A percentile compares a stretch with the other conserved stretches of the same genome.
Evolutionary conservation across 2,888 invertebrate species (phyloP).

Genomic region (Philopedon plagiatum): DNA sequence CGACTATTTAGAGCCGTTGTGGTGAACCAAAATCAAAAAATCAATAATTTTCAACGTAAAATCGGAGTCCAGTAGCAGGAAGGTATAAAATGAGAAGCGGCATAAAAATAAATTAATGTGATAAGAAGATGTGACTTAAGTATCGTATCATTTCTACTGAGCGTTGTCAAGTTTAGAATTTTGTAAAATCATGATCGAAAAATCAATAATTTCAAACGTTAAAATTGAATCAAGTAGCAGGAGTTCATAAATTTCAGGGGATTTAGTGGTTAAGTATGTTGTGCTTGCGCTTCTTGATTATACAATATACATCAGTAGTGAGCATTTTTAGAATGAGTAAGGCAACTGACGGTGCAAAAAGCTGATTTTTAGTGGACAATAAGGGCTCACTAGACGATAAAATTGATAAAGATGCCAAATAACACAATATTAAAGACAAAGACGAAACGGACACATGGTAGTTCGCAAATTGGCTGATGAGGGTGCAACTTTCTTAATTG

Average conservation of each 20-base stretch:
- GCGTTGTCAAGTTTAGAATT: constrained; percentile 14
- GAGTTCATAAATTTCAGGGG: background rate
- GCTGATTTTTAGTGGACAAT: no score
- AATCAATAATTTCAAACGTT: constrained; percentile 38
- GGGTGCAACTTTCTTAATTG: no score
- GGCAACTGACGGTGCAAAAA: no score
- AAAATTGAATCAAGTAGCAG: constrained; percentile 17
- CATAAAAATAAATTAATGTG: background rate
- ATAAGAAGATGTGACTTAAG: no score
- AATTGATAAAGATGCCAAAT: no score
- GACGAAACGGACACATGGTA: no score
- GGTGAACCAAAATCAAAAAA: constrained; percentile 22
- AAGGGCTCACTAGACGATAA: no score
- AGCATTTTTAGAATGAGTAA: no score
- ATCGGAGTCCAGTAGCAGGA: background rate
- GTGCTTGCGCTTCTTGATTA: no score
- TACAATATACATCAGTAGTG: no score
- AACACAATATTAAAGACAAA: no score
- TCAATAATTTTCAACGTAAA: constrained; percentile 17
- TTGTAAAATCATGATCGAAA: constrained; percentile 14
- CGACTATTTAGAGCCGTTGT: constrained; percentile 5
- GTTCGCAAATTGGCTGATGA: no score
- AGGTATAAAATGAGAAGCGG: background rate
- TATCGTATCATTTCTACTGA: background rate
- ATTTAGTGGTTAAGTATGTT: background rate